Evolutionary conservation across 2,888 invertebrate genomes (phyloP), one percentile per base, ranked within the genome.

Genomic region (Gasteruption jaculator): DNA sequence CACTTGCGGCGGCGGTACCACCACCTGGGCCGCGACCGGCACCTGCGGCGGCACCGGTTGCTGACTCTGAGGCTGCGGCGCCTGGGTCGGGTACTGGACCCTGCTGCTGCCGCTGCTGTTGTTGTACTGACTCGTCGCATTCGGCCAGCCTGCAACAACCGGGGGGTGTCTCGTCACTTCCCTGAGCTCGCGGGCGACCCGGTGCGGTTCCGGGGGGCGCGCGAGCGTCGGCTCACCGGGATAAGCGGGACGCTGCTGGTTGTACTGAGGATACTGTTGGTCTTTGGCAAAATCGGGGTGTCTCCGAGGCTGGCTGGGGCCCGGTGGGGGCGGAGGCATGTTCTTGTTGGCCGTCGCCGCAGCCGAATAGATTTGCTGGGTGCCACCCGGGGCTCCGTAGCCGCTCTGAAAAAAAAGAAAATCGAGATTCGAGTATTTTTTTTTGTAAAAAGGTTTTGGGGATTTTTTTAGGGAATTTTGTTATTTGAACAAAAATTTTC

Each of bases 211-310:
- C 8, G n/a, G n/a, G n/a, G 24, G n/a, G n/a, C n/a, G n/a, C n/a
- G n/a, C n/a, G n/a, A 43, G 43, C 46, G 24, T 3, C 31, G 32
- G 66, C 73, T 58, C 74, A 82, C 83, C 80, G 58, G 71, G 63
- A 74, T 83, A 83, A 57, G 80, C 77, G 47, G 82, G 80, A 60
- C 83, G 73, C 58, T 76, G 78, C 58, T 80, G 80, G 57, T 76
- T 78, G 68, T 82, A 83, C 46, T 79, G 79, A 45, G 81, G 76
- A 71, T 80, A 81, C 49, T 79, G 79, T 64, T 79, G 82, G 64
- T 87, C 86, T 74, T 86, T 86, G 58, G 82, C 81, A 75, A 87
- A 88, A 74, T 87, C 87, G 39, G 87, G 88, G 76, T 87, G 88
- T 60, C 88, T 76, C 56, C 87, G 77, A 30, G 84, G 85, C 57